Base-by-base conservation (phyloP, 2,888 invertebrate species). In the Eucera pruinosa region DNA sequence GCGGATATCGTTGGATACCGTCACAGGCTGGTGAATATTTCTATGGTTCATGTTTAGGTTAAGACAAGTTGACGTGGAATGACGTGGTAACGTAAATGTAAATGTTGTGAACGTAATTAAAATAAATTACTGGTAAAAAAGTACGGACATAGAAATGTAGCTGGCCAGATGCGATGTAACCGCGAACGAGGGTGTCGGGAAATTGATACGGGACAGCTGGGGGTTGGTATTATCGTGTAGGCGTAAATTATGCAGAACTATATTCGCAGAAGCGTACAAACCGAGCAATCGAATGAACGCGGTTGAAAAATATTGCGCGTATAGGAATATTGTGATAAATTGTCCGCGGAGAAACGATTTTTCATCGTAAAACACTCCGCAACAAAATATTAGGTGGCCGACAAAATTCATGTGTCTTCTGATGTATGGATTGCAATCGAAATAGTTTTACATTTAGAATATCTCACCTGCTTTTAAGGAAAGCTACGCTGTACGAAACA, bases 151-250 rank as follows among this genome's bases (percentile, higher is more conserved):
- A 55, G 61, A 45, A 70, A 64, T 47, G 30, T 45, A 64, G 52
- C 39, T 71, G 43, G 20, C 47, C 52, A 60, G 52, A 58, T 52
- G 39, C 30, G 39, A 18, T 47, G 61, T 48, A 61, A 66, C 66
- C 65, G 25, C 66, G 41, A 36, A 66, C 58, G 47, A 41, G 66
- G 43, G 54, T 73, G 73, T 66, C 23, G 36, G 61, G 61, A 66
- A 76, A 76, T 73, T 76, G 66, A 72, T 76, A 76, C 50, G 27
- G 50, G 57, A 73, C 76, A 61, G 62, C 61, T 62, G 76, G 55
- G 61, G 65, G 58, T 67, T 52, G 39, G 61, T 61, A 73, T 73
- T 73, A 55, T 76, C 41, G 62, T 39, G 27, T 36, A 45, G 43
- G 11, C 7, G 39, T 62, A 62, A 72, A 73, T 76, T 66, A 62